Conservation (phyloP, 2,797 vertebrate species). For the Ptychobarbus kaznakovi region DNA sequence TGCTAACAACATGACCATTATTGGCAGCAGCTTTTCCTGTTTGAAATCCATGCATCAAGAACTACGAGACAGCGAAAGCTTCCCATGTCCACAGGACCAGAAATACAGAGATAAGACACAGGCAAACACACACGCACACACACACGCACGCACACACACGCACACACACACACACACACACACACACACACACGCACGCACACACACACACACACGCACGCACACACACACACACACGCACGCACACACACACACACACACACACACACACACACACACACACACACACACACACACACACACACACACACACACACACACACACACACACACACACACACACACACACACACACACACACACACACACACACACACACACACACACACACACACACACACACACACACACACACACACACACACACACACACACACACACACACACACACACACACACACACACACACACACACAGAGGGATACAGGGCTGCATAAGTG, state of each 20-base stretch:
- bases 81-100: slow-evolving; percentile 1
- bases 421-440: background rate
- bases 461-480: background rate
- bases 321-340: background rate
- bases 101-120: slow-evolving; percentile 24
- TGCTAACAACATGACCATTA: slow-evolving; percentile 32
- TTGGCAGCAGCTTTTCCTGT: background rate
- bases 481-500: slow-evolving; percentile 39
- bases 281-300: background rate
- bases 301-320: background rate
- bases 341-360: background rate
- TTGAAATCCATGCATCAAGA: slow-evolving; percentile 38
- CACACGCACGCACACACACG: background rate
- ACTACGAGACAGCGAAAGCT: slow-evolving; percentile 11
- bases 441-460: background rate
- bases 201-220: background rate
- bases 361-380: background rate
- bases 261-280: background rate
- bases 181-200: background rate
- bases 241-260: background rate
- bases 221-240: background rate
- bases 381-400: background rate
- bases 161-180: background rate
- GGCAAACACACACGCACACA: background rate
- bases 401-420: background rate